Evolutionary conservation across 2,797 vertebrate genomes (phyloP).

Genomic region (Liparis tanakae): DNA sequence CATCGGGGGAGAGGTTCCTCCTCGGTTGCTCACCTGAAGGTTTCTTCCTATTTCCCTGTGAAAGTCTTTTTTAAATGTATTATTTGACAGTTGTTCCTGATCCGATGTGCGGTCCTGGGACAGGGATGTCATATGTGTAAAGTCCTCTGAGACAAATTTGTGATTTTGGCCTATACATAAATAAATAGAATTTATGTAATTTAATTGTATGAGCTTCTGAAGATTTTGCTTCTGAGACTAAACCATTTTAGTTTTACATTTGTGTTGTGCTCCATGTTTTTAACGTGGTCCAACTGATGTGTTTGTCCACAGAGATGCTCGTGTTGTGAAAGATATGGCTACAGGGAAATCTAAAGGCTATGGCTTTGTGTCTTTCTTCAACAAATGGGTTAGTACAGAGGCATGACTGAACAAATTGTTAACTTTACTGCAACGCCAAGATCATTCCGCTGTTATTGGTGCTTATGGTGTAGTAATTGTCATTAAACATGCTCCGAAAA

Average conservation of each 20-base stretch:
- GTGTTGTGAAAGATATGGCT: conserved; percentile 98
- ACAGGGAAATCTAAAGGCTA: conserved; percentile 99
- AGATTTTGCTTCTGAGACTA: background rate
- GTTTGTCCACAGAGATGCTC: conserved; percentile 90
- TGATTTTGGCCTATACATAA: too few species aligned
- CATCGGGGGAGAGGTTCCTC: too few species aligned
- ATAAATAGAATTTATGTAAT: background rate
- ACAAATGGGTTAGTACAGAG: conserved; percentile 92
- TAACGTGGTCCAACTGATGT: conserved; percentile 24
- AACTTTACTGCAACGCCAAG: background rate
- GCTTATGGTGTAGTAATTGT: background rate
- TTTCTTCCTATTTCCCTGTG: too few species aligned
- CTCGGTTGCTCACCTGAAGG: too few species aligned
- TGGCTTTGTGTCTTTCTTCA: conserved; percentile 98
- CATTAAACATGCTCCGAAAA: background rate
- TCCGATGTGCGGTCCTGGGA: too few species aligned
- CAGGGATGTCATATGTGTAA: too few species aligned
- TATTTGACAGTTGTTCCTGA: too few species aligned
- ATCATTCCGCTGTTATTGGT: background rate
- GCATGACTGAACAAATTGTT: background rate
- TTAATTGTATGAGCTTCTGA: background rate
- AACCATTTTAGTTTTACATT: background rate
- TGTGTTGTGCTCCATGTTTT: background rate
- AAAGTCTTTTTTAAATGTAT: too few species aligned
- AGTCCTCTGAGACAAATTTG: too few species aligned